These are phyloP conservation scores for Leucopsar rothschildi DNA, from an alignment of 2,113 vertebrate species.

Conservation along the genomic window DNA sequence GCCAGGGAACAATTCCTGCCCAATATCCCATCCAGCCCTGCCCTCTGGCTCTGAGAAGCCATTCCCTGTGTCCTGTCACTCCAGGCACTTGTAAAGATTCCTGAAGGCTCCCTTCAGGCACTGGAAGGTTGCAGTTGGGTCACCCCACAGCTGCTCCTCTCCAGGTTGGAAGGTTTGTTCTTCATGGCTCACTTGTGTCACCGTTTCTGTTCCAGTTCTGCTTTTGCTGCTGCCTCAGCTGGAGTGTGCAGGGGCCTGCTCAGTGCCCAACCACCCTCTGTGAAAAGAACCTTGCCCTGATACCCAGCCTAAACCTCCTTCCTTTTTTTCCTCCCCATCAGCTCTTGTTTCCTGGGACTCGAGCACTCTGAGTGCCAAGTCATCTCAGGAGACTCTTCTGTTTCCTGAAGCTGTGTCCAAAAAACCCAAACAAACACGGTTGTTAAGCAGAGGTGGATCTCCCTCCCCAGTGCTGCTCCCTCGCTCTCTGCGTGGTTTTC, in stretches of 20 bases:
- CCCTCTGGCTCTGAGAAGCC: background rate
- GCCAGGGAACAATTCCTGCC: background rate
- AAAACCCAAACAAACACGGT: accelerated
- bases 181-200: background rate
- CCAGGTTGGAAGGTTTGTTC: background rate
- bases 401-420: background rate
- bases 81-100: background rate
- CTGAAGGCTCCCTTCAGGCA: background rate
- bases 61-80: background rate
- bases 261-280: background rate
- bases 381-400: background rate
- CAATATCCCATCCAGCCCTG: accelerated
- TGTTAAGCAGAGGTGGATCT: background rate
- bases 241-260: background rate
- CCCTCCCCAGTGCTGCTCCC: background rate
- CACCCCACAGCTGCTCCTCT: background rate
- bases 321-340: no score
- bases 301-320: background rate
- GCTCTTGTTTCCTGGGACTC: background rate
- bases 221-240: background rate
- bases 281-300: background rate
- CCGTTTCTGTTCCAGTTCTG: background rate
- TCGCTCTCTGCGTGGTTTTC: background rate
- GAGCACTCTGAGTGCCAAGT: background rate
- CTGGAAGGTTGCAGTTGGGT: background rate